phyloP scores from a whole-genome alignment of 2,797 vertebrate species.

The Megalops cyprinoides region DNA sequence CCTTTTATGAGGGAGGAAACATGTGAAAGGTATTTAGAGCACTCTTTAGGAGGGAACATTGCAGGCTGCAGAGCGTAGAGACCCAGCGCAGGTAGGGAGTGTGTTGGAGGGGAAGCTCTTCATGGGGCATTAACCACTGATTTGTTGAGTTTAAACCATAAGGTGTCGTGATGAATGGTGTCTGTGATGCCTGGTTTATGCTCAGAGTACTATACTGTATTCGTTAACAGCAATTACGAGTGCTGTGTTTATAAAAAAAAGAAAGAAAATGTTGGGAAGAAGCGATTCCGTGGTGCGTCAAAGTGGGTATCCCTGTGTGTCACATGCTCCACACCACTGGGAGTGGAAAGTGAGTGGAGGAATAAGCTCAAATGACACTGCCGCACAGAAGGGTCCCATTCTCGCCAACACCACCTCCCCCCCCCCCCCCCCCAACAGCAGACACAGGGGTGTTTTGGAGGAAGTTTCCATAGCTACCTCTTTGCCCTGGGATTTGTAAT shows the following conservation, averaged over 20 bases:
- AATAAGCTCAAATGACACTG: neutral
- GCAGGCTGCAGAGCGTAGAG: neutral
- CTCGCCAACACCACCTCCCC: neutral
- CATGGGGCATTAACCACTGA: too few relatives aligned
- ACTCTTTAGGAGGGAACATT: neutral
- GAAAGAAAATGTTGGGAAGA: too few relatives aligned
- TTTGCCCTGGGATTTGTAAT: neutral
- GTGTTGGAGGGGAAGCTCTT: too few relatives aligned
- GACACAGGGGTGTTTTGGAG: neutral
- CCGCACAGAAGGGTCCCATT: neutral
- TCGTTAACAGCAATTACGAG: too few relatives aligned
- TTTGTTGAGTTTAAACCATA: too few relatives aligned
- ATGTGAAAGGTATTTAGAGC: neutral
- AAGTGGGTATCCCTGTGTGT: neutral
- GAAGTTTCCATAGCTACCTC: neutral
- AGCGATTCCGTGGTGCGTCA: too few relatives aligned
- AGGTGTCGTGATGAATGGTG: too few relatives aligned
- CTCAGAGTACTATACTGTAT: too few relatives aligned
- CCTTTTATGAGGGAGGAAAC: conserved; percentile 11
- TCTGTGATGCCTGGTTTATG: too few relatives aligned
- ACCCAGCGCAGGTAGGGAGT: neutral
- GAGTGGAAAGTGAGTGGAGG: neutral
- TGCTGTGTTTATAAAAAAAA: neutral
- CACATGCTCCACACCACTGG: neutral
- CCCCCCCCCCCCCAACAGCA: neutral